Percentiles rank a stretch among this genome's conserved stretches.
Evolutionary conservation across 2,797 vertebrate genomes (phyloP).

Genomic region (Oceanodroma leucorhoa): DNA sequence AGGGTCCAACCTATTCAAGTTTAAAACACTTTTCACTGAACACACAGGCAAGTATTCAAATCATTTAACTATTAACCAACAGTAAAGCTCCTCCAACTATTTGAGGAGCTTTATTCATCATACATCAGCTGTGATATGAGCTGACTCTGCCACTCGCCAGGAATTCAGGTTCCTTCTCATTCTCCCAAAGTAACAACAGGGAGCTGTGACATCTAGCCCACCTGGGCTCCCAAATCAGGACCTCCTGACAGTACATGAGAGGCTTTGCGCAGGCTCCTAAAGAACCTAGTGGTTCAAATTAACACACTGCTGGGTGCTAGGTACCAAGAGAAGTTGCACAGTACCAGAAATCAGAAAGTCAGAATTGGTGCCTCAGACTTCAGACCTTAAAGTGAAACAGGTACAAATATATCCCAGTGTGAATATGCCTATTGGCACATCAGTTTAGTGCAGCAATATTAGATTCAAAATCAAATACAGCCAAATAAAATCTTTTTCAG

Average conservation of each 20-base stretch:
- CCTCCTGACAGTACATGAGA: not conserved
- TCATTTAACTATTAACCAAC: not conserved
- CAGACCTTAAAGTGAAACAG: not conserved
- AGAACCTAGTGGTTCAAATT: not conserved
- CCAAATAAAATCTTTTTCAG: not conserved
- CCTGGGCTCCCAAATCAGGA: not conserved
- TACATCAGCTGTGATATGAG: not conserved
- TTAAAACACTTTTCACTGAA: not conserved
- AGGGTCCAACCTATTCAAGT: not conserved
- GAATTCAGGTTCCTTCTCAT: not conserved
- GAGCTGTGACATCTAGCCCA: not conserved
- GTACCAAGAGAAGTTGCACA: accelerated
- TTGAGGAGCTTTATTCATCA: not conserved
- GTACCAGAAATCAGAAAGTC: not conserved
- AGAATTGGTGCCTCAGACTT: not conserved
- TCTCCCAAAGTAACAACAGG: not conserved
- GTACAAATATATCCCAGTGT: not conserved
- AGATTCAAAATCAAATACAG: not conserved
- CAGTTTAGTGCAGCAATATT: not conserved
- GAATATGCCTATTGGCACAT: not conserved
- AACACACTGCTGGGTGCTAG: not conserved
- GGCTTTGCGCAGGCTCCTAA: not conserved
- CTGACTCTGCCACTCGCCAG: not conserved
- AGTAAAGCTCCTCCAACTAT: not conserved
- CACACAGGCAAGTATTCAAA: not conserved